A percentile compares a stretch with the other conserved stretches of the same genome.
phyloP scores from a whole-genome alignment of 2,888 invertebrate species.

The Nephrocerus scutellatus region DNA sequence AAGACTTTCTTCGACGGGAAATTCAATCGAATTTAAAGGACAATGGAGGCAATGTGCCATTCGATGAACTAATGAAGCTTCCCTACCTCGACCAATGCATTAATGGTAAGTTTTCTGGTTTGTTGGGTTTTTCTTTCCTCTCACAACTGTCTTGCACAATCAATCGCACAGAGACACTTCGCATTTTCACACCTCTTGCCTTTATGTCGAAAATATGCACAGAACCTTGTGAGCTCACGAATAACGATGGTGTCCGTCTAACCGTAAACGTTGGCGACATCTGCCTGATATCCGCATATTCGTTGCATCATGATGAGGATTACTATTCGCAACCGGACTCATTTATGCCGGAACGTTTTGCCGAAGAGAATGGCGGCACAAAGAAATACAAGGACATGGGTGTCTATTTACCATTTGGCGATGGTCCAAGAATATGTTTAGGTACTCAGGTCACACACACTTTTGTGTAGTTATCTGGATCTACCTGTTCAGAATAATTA shows the following conservation, averaged over 20 bases:
- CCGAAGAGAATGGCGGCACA: constrained; percentile 33
- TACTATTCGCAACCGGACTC: constrained; percentile 49
- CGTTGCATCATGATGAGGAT: constrained; percentile 46
- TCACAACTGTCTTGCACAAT: not conserved
- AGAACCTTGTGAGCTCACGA: constrained; percentile 20
- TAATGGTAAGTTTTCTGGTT: constrained; percentile 27
- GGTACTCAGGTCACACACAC: too few species aligned
- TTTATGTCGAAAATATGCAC: constrained; percentile 32
- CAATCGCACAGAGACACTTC: constrained; percentile 32
- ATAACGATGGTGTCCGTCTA: constrained; percentile 21
- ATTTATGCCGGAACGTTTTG: constrained; percentile 52
- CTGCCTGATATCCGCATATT: constrained; percentile 24
- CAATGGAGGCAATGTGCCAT: constrained; percentile 23
- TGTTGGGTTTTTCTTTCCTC: not conserved
- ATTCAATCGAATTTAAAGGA: constrained; percentile 23
- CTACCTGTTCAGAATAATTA: too few species aligned
- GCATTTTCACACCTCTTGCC: constrained; percentile 30
- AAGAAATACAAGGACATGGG: constrained; percentile 30
- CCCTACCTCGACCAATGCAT: constrained; percentile 36
- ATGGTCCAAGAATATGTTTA: constrained; percentile 45
- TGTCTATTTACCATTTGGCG: constrained; percentile 44
- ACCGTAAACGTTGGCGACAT: constrained; percentile 21
- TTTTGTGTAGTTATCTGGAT: too few species aligned
- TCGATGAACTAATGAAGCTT: constrained; percentile 29
- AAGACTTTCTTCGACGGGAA: constrained; percentile 31